Base-by-base conservation (phyloP, 2,888 invertebrate genomes). In the Synanthedon formicaeformis region DNA sequence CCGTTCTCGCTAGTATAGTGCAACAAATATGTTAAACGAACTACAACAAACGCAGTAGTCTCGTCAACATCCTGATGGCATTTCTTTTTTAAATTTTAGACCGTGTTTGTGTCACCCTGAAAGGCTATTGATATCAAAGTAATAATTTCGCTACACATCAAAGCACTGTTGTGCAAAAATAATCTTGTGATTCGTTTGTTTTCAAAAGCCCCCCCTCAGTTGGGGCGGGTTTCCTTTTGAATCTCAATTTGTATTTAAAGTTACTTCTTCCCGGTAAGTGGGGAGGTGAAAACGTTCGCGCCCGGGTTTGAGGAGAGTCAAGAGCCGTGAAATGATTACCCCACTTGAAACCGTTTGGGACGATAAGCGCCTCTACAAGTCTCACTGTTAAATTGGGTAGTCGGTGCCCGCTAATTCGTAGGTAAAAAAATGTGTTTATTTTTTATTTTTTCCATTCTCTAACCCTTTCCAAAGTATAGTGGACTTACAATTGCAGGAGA, bases 301-400 rank as follows among this genome's bases (percentile, higher is more conserved):
- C 13, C 45, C 12, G 23, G 16, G 23, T 18, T 23, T 49, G 14
- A 18, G 23, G 49, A 45, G 14, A 45, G 49, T 18, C 49, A 60
- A 61, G 62, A 63, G 64, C 59, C 66, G 62, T 65, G 62, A 65
- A 71, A 72, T 69, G 64, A 72, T 72, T 72, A 65, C 70, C 63
- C 60, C 66, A 66, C 68, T 71, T 66, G 63, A 59, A 54, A 52
- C 18, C 45, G 13, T 45, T 45, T 45, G 52, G 55, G 60, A 63
- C 65, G 70, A 67, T 71, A 71, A 69, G 50, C 18, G 67, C 60
- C 41, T 40, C 50, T 12, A 50, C 49, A 11, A 14, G 49, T 34
- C 34, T 34, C 34, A 10, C 34, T 34, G 34, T 34, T 34, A 49
- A 23, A 49, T 49, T 49, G 18, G 6, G 49, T 23, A 12, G 49